phyloP scores from a whole-genome alignment of 2,888 invertebrate genomes.

The Panopea generosa region DNA sequence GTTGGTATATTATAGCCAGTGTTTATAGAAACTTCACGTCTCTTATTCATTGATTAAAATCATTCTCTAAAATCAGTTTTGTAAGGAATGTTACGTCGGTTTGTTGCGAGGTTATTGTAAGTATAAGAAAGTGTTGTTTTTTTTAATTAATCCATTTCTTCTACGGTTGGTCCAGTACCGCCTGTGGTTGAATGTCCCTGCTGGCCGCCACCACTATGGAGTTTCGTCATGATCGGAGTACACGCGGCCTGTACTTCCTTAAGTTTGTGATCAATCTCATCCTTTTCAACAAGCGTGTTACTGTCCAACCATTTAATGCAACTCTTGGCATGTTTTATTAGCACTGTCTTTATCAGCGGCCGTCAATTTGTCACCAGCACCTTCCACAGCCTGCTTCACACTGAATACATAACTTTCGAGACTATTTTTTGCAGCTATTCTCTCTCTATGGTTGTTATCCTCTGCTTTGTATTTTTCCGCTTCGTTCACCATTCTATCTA shows the following conservation, averaged over 20 bases:
- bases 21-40: too few relatives aligned
- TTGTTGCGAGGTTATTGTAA: too few relatives aligned
- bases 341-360: constrained; percentile 90
- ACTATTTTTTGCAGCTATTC: constrained; percentile 75
- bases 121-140: not conserved
- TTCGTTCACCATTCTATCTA: constrained; percentile 89
- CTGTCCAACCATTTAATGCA: constrained; percentile 93
- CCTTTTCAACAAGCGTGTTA: constrained; percentile 91
- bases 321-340: constrained; percentile 85
- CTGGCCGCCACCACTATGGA: constrained; percentile 46
- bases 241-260: constrained; percentile 91
- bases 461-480: constrained; percentile 81
- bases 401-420: constrained; percentile 78
- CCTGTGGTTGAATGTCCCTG: constrained; percentile 26
- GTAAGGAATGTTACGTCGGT: too few relatives aligned
- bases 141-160: constrained; percentile 87
- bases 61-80: too few relatives aligned
- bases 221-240: constrained; percentile 80
- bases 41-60: too few relatives aligned
- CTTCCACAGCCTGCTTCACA: constrained; percentile 88
- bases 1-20: too few relatives aligned
- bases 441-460: constrained; percentile 80
- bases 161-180: constrained; percentile 86
- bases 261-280: constrained; percentile 91
- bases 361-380: constrained; percentile 86